Evolutionary conservation across 1,140 invertebrate genomes (phyloP), one percentile per base, ranked within the genome.

Genomic region (Diabrotica undecimpunctata): DNA sequence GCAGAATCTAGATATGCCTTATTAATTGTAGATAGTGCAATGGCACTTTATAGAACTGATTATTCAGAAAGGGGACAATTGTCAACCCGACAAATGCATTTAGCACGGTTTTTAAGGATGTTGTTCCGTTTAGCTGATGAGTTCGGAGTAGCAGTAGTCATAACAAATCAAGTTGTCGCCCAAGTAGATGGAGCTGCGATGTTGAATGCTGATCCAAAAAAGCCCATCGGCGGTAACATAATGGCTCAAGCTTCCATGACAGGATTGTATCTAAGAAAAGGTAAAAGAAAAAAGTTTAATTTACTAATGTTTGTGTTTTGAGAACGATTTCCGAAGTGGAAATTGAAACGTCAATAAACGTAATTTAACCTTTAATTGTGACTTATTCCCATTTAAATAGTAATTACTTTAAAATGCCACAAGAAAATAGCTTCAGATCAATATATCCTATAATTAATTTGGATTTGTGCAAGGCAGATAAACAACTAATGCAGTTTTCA

Each of bases 141-240:
- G 90, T 99, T 97, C 86, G 97, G 97, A 12, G 93, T 99, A 10
- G 98, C 97, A 55, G 95, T 99, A 35, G 89, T 99, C 6, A 97
- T 99, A 66, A 99, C 97, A 0, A 99, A 99, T 82, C 97, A 99
- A 83, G 97, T 99, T n/a, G 96, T 99, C 0, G 97, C 97, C 11
- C 92, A 97, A 82, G 97, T 99, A 5, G 97, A 99, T 80, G 94
- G 93, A 12, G 90, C 92, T 0, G 88, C 93, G 13, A 94, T 98
- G 87, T 99, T 98, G 83, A 87, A 89, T 56, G 90, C 95, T 2
- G 97, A 99, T 80, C 93, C 96, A 0, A 99, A 99, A 76, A 99
- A 99, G 79, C 97, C 98, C 0, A 97, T 99, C 69, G 98, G 97
- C 25, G 97, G 98, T 7, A 93, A 99, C 78, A 99, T 99, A 38